Evolutionary conservation across 2,888 invertebrate species (phyloP), one percentile per base, ranked within the genome.

Genomic region (Chloroclystis v-ata): DNA sequence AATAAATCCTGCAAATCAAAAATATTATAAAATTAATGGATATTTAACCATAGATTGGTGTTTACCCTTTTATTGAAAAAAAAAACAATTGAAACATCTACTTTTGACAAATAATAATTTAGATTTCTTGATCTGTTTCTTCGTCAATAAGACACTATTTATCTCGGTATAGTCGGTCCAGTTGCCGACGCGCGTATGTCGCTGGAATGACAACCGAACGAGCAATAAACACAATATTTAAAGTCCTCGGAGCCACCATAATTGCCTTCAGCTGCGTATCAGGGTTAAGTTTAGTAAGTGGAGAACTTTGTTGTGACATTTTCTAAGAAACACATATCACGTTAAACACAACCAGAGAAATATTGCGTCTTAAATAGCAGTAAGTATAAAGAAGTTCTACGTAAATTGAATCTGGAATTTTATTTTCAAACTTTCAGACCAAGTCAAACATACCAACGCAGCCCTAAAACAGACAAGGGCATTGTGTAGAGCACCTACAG

Each of bases 141-240:
- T n/a, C 35, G 35, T 35, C 20, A 20, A 16, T 9, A 24, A 12
- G 12, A 11, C 26, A 14, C 24, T 41, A 25, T 26, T 13, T 37
- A 32, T 30, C 30, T 37, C 5, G 4, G 24, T 41, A 28, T 40
- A 41, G 37, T 12, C 32, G 9, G 9, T 10, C 30, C 13, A 13
- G 37, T 40, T 20, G 13, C 40, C 30, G 32, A 26, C 16, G 43
- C 44, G 56, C 58, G 69, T 63, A 66, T 71, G 67, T 66, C 59
- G 63, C 65, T 63, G 52, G 66, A 65, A 63, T 64, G 63, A 61
- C 63, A 69, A 70, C 60, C 39, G 46, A 53, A 56, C 54, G 56
- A 47, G 51, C 57, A 54, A 52, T 50, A 54, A 57, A 52, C 55
- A 56, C 50, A 45, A 47, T 52, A 54, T 57, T 58, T 52, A 45